Evolutionary conservation across 1,140 invertebrate genomes (phyloP).

Genomic region (Brachionus koreanus): DNA sequence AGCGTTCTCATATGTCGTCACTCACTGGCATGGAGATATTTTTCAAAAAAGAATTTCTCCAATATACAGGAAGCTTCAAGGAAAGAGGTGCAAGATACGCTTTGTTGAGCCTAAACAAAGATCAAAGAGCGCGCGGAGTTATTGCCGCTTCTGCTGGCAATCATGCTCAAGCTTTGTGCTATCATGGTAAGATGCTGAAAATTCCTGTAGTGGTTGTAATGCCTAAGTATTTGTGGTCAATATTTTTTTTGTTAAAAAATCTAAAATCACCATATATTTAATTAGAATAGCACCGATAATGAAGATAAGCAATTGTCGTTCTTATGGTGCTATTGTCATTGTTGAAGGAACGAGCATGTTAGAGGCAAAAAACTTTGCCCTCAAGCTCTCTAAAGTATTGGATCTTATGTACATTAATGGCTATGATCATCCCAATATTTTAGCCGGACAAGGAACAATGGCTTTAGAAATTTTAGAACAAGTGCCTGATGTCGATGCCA

Average conservation of each 20-base stretch:
- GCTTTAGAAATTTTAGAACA: slow-evolving; percentile 85
- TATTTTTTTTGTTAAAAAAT: slow-evolving; percentile 47
- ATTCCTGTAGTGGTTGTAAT: slow-evolving; percentile 87
- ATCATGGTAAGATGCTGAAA: slow-evolving; percentile 74
- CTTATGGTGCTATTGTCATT: slow-evolving; percentile 77
- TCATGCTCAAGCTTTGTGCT: slow-evolving; percentile 80
- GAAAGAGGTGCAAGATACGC: slow-evolving; percentile 84
- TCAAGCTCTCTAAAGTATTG: slow-evolving; percentile 37
- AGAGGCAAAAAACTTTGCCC: slow-evolving; percentile 58
- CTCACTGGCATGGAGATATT: slow-evolving; percentile 77
- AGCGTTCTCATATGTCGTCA: slow-evolving; percentile 69
- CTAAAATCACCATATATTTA: slow-evolving; percentile 45
- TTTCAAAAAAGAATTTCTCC: slow-evolving; percentile 86
- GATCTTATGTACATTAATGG: slow-evolving; percentile 43
- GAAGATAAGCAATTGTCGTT: slow-evolving; percentile 81
- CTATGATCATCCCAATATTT: slow-evolving; percentile 85
- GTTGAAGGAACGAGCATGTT: slow-evolving; percentile 77
- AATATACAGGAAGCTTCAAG: slow-evolving; percentile 87
- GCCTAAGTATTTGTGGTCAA: slow-evolving; percentile 64
- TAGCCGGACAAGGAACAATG: slow-evolving; percentile 86
- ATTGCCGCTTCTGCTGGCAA: slow-evolving; percentile 88
- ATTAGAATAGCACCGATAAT: slow-evolving; percentile 75
- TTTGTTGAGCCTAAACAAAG: slow-evolving; percentile 67
- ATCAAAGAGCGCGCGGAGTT: slow-evolving; percentile 72
- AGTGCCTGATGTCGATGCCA: slow-evolving; percentile 60